These are phyloP conservation scores for Neolamprologus falcicula DNA, from an alignment of 2,113 vertebrate species.

Conservation along the genomic window DNA sequence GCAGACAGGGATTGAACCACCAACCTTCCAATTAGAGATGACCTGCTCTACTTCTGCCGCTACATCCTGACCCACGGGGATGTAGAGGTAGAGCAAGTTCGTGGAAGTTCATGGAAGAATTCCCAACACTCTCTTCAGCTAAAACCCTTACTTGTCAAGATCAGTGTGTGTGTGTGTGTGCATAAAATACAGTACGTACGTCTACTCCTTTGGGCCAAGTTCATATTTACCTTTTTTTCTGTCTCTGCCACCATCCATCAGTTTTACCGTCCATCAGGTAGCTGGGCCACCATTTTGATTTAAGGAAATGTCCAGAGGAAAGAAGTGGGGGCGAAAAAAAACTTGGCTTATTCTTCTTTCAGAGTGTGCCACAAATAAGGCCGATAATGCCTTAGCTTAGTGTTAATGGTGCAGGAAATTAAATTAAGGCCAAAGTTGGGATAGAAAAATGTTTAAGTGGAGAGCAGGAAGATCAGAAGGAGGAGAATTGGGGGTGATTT, in stretches of 20 bases:
- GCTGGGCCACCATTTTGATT: slow-evolving; percentile 31
- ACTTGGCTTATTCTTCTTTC: not conserved
- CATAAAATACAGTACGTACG: not conserved
- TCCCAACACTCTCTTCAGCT: not conserved
- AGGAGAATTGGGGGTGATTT: not conserved
- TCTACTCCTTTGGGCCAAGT: not conserved
- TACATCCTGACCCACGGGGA: not conserved
- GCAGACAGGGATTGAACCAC: not conserved
- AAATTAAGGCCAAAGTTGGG: slow-evolving; percentile 35
- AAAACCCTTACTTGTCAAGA: not conserved
- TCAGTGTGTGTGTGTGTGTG: not conserved
- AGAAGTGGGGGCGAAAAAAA: not conserved
- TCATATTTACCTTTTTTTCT: slow-evolving; percentile 9
- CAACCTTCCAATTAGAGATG: not conserved
- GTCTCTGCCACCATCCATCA: slow-evolving; percentile 13
- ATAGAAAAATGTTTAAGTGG: slow-evolving; percentile 6
- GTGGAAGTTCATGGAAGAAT: not conserved
- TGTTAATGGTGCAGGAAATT: slow-evolving; percentile 63
- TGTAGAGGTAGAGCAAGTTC: not conserved
- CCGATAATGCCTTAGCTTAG: slow-evolving; percentile 11
- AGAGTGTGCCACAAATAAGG: slow-evolving; percentile 33
- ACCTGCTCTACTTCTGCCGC: not conserved
- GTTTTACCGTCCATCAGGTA: not conserved
- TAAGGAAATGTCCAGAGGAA: not conserved
- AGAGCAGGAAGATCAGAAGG: not conserved